Percentiles rank a stretch among this genome's conserved stretches.
phyloP scores from a whole-genome alignment of 2,888 invertebrate species.

The Pammene fasciana region DNA sequence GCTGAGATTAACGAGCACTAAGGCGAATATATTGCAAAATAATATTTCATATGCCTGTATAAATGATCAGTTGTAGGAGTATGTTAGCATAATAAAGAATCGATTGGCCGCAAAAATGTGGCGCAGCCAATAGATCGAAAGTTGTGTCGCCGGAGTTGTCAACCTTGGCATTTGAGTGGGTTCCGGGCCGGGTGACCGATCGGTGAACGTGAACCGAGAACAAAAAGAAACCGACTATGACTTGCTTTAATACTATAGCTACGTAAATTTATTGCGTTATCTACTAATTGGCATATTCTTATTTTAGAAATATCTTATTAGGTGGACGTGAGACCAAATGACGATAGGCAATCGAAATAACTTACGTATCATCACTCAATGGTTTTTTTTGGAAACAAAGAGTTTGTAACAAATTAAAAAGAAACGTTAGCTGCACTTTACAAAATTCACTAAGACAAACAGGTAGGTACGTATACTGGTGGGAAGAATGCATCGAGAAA shows the following conservation, averaged over 20 bases:
- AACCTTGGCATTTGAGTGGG: conserved; percentile 83
- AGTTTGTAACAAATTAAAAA: too few species aligned
- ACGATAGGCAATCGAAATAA: too few species aligned
- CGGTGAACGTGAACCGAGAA: conserved; percentile 60
- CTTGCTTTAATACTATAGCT: conserved; percentile 30
- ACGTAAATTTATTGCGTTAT: conserved; percentile 9
- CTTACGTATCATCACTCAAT: too few species aligned
- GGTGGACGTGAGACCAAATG: too few species aligned
- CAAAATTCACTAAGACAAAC: too few species aligned
- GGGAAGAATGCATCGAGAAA: conserved; percentile 1
- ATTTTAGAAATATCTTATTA: neutral
- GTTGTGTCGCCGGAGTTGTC: conserved; percentile 82
- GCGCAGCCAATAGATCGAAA: conserved; percentile 78
- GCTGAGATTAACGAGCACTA: neutral
- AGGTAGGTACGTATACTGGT: neutral
- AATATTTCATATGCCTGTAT: neutral
- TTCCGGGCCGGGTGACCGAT: conserved; percentile 74
- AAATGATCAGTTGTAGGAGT: neutral
- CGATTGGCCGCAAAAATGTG: conserved; percentile 79
- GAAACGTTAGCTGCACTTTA: too few species aligned
- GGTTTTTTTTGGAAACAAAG: too few species aligned
- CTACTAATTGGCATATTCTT: neutral
- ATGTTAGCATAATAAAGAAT: conserved; percentile 22
- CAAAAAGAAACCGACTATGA: conserved; percentile 45
- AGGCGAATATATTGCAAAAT: neutral